These are phyloP conservation scores for Macrobrachium rosenbergii DNA, from an alignment of 1,140 invertebrate species.

Conservation along the genomic window DNA sequence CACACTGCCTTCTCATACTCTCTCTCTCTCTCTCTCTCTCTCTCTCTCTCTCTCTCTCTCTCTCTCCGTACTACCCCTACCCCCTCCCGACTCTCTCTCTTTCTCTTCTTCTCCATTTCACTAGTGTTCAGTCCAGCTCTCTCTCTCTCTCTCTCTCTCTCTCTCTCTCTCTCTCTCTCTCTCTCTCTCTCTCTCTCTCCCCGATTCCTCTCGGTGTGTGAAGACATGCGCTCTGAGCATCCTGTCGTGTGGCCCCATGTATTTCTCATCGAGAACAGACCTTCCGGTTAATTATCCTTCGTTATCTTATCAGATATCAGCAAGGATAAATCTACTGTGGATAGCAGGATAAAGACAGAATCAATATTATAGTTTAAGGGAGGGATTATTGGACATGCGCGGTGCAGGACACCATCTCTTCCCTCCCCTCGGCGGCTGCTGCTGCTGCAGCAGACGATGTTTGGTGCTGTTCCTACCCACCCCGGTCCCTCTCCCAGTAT, in stretches of 20 bases:
- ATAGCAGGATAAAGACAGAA: not conserved
- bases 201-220: constrained; percentile 1
- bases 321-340: too few relatives aligned
- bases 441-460: too few relatives aligned
- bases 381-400: constrained; percentile 53
- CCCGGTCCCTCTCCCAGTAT: not conserved
- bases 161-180: constrained; percentile 31
- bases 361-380: constrained; percentile 28
- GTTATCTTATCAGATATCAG: too few relatives aligned
- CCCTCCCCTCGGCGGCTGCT: not conserved
- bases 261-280: not conserved
- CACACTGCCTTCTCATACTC: constrained; percentile 18
- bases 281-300: too few relatives aligned
- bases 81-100: too few relatives aligned
- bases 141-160: constrained; percentile 36
- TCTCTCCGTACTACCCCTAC: too few relatives aligned
- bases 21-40: constrained; percentile 44
- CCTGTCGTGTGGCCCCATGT: not conserved
- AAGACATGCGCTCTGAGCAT: constrained; percentile 11
- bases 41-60: constrained; percentile 30
- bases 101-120: constrained; percentile 7
- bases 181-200: constrained; percentile 31
- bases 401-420: not conserved
- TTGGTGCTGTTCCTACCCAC: not conserved
- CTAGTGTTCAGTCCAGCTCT: constrained; percentile 15